A percentile compares a stretch with the other conserved stretches of the same genome.
Conservation (phyloP, 2,888 invertebrate species). For the Chirona hameri region DNA sequence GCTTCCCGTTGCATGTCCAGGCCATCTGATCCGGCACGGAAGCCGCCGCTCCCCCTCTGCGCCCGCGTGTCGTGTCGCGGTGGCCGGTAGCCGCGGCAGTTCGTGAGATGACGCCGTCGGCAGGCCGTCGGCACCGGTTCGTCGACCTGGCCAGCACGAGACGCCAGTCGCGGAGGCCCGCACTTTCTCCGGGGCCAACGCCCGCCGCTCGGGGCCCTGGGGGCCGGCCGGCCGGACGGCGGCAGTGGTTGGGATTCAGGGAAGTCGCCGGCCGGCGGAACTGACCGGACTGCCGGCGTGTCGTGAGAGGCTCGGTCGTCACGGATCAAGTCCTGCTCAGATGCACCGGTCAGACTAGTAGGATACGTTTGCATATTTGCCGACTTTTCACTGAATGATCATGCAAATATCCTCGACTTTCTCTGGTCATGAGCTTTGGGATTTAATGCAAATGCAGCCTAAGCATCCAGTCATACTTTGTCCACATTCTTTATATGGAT, state of each 20-base stretch:
- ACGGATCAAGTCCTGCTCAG: background rate
- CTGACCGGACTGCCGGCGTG: background rate
- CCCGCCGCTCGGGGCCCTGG: background rate
- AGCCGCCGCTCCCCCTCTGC: background rate
- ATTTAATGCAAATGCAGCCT: too few species aligned
- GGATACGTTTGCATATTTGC: background rate
- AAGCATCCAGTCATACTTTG: too few species aligned
- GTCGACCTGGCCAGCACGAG: background rate
- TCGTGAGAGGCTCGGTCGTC: background rate
- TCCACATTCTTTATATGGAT: too few species aligned
- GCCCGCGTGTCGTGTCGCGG: background rate
- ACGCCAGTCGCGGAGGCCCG: background rate
- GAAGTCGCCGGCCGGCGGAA: background rate
- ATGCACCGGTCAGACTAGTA: background rate
- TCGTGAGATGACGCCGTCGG: background rate
- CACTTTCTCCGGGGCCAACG: conserved; percentile 3
- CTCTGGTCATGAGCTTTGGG: too few species aligned
- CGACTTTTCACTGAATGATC: background rate
- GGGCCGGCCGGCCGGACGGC: background rate
- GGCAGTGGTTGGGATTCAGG: background rate
- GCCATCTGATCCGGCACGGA: background rate
- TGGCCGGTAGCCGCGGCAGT: background rate
- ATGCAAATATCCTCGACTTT: too few species aligned
- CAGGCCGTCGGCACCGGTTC: background rate
- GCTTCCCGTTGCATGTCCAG: background rate